Base-by-base conservation (phyloP, 2,888 invertebrate genomes). In the Ennomos fuscantarius region DNA sequence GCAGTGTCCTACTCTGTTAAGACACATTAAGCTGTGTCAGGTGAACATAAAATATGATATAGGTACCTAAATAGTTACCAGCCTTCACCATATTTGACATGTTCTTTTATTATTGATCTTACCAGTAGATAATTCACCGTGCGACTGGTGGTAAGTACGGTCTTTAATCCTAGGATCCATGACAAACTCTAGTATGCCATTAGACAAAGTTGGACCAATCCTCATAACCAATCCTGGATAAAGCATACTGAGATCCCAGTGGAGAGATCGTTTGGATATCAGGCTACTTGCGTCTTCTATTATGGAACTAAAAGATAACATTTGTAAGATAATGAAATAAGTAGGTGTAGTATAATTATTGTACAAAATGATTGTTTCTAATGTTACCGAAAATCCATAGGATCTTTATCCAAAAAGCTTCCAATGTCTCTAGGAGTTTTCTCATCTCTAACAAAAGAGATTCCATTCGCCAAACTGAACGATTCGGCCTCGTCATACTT, bases 141-240 rank as follows among this genome's bases (percentile, higher is more conserved):
- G 80, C 34, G 89, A 88, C 65, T 94, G 89, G 34, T 87, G 83
- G 62, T 92, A 92, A 55, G 94, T 76, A 63, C 94, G 81, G 66
- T 93, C 89, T 46, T 93, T 93, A 13, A 89, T 74, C 59, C 92
- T 89, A 0, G 93, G 93, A 71, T 96, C 96, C 78, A 97, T 86
- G 0, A 94, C 93, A 72, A 97, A 97, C 73, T 97, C 96, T 35
- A 97, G 87, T 33, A 95, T 86, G 44, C 96, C 96, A 63, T 95
- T 95, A 0, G 95, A 93, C 1, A 94, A 85, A 37, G 95, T 95
- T 37, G 97, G 96, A 1, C 96, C 95, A 45, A 97, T 94, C 62
- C 94, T 93, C 93, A 97, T 94, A 55, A 94, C 93, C 9, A 97
- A 81, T 0, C 97, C 97, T 0, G 97, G 97, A 79, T 96, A 96